Conservation (phyloP, 2,888 invertebrate genomes). For the Lithosia quadra region DNA sequence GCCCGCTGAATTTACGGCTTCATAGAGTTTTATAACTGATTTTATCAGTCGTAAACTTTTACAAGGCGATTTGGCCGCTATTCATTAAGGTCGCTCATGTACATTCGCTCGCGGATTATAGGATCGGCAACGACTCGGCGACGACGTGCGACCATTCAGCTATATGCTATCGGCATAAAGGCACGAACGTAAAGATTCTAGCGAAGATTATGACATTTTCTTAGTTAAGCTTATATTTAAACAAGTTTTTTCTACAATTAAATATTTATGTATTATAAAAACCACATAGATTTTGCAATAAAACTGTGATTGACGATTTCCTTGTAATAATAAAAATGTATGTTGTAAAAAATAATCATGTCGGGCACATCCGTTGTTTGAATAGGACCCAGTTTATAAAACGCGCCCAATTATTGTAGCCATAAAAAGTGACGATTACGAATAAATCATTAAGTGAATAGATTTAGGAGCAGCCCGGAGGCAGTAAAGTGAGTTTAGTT, state of each 20-base stretch:
- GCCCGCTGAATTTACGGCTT: conserved; percentile 77
- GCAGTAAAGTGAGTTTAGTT: conserved; percentile 71
- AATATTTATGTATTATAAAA: conserved; percentile 51
- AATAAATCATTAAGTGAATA: conserved; percentile 75
- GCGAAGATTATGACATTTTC: conserved; percentile 38
- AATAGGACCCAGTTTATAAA: conserved; percentile 53
- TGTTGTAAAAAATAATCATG: conserved; percentile 51
- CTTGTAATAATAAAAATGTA: conserved; percentile 50
- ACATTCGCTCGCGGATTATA: conserved; percentile 36
- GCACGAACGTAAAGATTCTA: conserved; percentile 27
- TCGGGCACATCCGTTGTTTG: conserved; percentile 53
- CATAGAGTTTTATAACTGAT: conserved; percentile 84
- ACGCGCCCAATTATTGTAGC: conserved; percentile 48
- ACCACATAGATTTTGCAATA: conserved; percentile 43
- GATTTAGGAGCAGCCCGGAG: conserved; percentile 64
- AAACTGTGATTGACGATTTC: conserved; percentile 50
- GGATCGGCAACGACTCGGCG: conserved; percentile 17
- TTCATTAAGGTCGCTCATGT: conserved; percentile 65
- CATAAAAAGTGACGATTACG: conserved; percentile 60
- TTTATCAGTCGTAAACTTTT: conserved; percentile 84
- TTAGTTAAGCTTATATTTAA: conserved; percentile 28
- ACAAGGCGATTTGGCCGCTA: conserved; percentile 74
- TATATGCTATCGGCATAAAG: conserved; percentile 13
- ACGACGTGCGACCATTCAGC: conserved; percentile 23
- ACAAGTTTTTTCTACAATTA: conserved; percentile 44